A percentile compares a stretch with the other conserved stretches of the same genome.
Conservation (phyloP, 2,113 vertebrate species). For the Archilochus colubris region DNA sequence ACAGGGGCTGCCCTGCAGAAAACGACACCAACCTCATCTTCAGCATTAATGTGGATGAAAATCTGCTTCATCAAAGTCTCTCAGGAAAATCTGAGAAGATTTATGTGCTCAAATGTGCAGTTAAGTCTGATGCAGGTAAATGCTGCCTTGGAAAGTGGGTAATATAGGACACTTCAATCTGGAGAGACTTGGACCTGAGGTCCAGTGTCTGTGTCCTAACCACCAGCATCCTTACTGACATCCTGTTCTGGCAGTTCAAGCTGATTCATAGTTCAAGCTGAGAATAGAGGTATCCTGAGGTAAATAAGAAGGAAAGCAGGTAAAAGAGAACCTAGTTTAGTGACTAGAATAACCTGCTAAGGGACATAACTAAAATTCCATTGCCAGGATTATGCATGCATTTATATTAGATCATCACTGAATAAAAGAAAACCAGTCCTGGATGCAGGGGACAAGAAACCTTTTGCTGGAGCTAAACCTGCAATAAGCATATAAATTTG, state of each 20-base stretch:
- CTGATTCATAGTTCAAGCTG: not conserved
- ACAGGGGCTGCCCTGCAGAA: not conserved
- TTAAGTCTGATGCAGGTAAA: not conserved
- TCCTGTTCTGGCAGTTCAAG: not conserved
- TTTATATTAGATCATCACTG: not conserved
- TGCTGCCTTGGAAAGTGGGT: not conserved
- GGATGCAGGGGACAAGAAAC: not conserved
- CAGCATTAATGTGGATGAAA: not conserved
- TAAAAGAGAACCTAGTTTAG: not conserved
- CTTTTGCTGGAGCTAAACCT: not conserved
- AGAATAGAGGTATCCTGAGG: not conserved
- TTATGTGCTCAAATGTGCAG: not conserved
- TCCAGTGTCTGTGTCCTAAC: not conserved
- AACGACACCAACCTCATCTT: not conserved
- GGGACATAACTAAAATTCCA: not conserved
- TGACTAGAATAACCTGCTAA: accelerated
- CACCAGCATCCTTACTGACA: not conserved
- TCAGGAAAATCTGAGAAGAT: not conserved
- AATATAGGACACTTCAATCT: not conserved
- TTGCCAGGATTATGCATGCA: not conserved
- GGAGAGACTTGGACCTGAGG: not conserved
- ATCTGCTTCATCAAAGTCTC: not conserved
- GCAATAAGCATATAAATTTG: not conserved
- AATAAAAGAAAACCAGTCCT: not conserved
- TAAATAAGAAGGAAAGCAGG: not conserved